Evolutionary conservation across 2,888 invertebrate species (phyloP), one percentile per base, ranked within the genome.

Genomic region (Laothoe populi): DNA sequence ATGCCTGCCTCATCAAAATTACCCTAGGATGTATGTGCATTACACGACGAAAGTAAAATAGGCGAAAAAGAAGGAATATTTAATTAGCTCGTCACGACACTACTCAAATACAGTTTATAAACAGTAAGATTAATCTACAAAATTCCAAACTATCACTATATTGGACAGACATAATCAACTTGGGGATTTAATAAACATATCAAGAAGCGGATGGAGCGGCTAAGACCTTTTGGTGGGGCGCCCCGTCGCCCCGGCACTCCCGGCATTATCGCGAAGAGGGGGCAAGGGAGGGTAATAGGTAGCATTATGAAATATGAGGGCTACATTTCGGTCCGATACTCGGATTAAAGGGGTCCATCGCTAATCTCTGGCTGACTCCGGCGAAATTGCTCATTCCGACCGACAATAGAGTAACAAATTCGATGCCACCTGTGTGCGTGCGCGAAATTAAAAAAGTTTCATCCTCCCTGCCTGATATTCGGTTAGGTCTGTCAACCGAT

Each of bases 241-340:
- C 64, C 65, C 71, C 63, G 65, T 63, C 57, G 64, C 61, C 65
- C 64, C 67, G 66, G 35, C 26, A 38, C 57, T 31, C 40, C 58
- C 64, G 45, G 64, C 57, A 69, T 71, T 75, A 70, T 74, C 71
- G 71, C 65, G 65, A 69, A 58, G 64, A 64, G 67, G 69, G 53
- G 65, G 58, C 60, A 42, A 53, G 57, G 57, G 70, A 64, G 67
- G 65, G 66, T 49, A 64, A 68, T 66, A 71, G 76, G 74, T 72
- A 74, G 79, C 74, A 78, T 84, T 87, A 86, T 87, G 86, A 87
- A 87, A 86, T 88, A 88, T 85, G 82, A 84, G 79, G 84, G 86
- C 75, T 72, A 77, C 79, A 78, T 77, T 77, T 72, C 71, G 78
- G 65, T 71, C 80, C 82, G 81, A 82, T 83, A 80, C 78, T 77